Evolutionary conservation across 2,888 invertebrate species (phyloP), one percentile per base, ranked within the genome.

Genomic region (Pomacea canaliculata): DNA sequence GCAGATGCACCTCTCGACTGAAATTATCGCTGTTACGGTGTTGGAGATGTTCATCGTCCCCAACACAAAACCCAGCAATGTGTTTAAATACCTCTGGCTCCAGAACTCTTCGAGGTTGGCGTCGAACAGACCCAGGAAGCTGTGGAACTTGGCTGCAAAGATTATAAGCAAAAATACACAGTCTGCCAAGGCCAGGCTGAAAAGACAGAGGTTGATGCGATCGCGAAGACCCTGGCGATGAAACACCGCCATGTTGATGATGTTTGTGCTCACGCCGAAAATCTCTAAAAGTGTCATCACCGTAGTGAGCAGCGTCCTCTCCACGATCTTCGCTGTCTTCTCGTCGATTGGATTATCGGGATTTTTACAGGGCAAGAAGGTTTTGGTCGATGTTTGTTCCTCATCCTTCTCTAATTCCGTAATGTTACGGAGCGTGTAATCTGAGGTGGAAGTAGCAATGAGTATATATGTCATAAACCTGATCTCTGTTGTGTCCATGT

Each of bases 21-120:
- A 71, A n/a, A 71, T 71, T 62, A 63, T 71, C 48, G 59, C 37
- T 8, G 63, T 71, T 19, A 71, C 48, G 23, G 37, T 19, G 65
- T 71, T 71, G 63, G 62, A 65, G n/a, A 71, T 71, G 70, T 59
- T 70, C 70, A 70, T 70, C 19, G 37, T 59, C 3, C 70, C 70
- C 27, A 70, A 59, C 70, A 70, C 37, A 59, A 51, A 51, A 3
- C 70, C 70, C 23, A 70, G 60, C 13, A 70, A 19, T 9, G 70
- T 70, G 60, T 70, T 70, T 16, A 70, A 23, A 23, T 37, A 70
- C 60, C 60, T 70, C 70, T 70, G 70, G 19, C 70, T 70, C 70
- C 70, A 70, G 37, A 27, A 70, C 37, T 70, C 59, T 70, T 70
- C 70, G 10, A 70, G 37, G 8, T 37, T 59, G 27, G 23, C 19